phyloP scores from a whole-genome alignment of 2,113 vertebrate genomes.

The Sakesphorus luctuosus region DNA sequence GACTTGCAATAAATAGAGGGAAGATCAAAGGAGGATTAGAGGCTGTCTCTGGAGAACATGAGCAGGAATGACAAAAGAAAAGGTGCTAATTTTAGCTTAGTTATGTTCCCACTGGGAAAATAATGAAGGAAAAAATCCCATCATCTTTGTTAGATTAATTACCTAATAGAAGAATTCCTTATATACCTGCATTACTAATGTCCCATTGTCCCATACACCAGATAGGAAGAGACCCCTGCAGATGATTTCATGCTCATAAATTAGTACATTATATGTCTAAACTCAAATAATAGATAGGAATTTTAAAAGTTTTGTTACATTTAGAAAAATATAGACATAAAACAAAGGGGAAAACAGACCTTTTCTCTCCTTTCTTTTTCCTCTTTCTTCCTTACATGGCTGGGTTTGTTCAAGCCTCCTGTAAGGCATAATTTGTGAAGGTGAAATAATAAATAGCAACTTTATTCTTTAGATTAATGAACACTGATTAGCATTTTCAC shows the following conservation, averaged over 20 bases:
- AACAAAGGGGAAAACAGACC: background rate
- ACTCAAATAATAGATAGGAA: background rate
- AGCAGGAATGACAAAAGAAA: background rate
- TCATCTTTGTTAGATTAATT: background rate
- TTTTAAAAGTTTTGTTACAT: background rate
- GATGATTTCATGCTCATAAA: background rate
- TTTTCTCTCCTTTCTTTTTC: background rate
- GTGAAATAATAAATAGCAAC: background rate
- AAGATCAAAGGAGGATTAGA: conserved; percentile 48
- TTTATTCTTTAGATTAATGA: background rate
- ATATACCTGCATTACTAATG: background rate
- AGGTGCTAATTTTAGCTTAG: background rate
- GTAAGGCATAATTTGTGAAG: background rate
- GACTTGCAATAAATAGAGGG: background rate
- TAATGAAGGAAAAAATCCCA: background rate
- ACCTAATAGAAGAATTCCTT: background rate
- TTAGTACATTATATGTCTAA: background rate
- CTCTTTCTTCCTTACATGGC: background rate
- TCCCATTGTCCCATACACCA: background rate
- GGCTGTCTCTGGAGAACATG: background rate
- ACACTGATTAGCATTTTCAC: background rate
- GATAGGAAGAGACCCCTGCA: background rate
- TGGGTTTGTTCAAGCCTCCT: background rate
- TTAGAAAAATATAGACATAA: background rate
- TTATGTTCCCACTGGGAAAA: background rate